Evolutionary conservation across 2,888 invertebrate genomes (phyloP).

Genomic region (Ypsolopha sequella): DNA sequence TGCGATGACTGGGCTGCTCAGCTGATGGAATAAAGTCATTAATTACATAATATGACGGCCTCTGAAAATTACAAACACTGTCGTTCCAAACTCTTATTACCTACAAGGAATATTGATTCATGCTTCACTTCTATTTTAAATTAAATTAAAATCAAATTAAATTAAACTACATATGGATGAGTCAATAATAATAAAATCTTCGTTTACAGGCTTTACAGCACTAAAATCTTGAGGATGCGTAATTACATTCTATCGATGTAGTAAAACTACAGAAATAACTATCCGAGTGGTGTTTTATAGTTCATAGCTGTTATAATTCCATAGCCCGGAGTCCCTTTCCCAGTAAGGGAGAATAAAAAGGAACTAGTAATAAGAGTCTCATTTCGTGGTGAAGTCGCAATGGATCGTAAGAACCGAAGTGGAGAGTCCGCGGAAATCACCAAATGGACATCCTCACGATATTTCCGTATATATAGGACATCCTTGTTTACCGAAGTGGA

Average conservation of each 20-base stretch:
- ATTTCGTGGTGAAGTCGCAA: conserved; percentile 15
- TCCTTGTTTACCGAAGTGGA: conserved; percentile 13
- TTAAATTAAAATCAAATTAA: background rate
- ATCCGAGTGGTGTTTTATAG: background rate
- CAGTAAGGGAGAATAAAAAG: conserved; percentile 13
- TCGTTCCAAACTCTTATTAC: background rate
- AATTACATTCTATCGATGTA: background rate
- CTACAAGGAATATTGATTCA: background rate
- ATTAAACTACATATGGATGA: too few species aligned
- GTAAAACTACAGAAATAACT: conserved; percentile 1
- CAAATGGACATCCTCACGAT: conserved; percentile 1
- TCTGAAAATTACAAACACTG: conserved; percentile 20
- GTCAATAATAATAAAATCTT: too few species aligned
- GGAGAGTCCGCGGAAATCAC: conserved; percentile 11
- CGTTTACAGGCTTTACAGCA: too few species aligned
- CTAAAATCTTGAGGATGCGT: too few species aligned
- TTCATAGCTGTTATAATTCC: conserved; percentile 9
- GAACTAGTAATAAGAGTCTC: conserved; percentile 15
- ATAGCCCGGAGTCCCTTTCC: conserved; percentile 9
- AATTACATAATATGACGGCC: conserved; percentile 25
- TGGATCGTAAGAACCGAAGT: conserved; percentile 11
- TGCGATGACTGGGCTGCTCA: conserved; percentile 32
- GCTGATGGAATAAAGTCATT: conserved; percentile 26
- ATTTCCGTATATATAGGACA: background rate
- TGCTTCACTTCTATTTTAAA: background rate